These are phyloP conservation scores for Reticulitermes lucifugus DNA, from an alignment of 2,888 invertebrate species.

Conservation along the genomic window DNA sequence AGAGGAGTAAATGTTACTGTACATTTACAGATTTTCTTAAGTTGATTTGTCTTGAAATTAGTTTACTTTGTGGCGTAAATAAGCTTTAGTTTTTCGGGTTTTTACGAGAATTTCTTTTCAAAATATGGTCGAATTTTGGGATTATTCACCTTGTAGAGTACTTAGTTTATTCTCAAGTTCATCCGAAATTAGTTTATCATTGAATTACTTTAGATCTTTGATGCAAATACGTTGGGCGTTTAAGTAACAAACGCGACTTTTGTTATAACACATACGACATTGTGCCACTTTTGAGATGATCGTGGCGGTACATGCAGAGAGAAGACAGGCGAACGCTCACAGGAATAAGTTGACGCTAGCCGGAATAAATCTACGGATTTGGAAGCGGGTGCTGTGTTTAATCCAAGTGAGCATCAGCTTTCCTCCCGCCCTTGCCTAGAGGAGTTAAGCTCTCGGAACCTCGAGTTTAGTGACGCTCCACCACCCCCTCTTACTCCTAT, in stretches of 20 bases:
- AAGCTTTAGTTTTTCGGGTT: too few relatives aligned
- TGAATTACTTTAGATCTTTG: too few relatives aligned
- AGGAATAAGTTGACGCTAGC: constrained; percentile 30
- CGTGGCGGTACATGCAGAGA: constrained; percentile 3
- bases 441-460: constrained; percentile 20
- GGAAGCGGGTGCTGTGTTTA: constrained; percentile 19
- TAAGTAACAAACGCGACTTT: not conserved
- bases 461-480: constrained; percentile 17
- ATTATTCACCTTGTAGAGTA: too few relatives aligned
- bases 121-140: too few relatives aligned
- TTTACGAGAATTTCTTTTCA: too few relatives aligned
- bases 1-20: too few relatives aligned
- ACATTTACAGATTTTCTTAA: too few relatives aligned
- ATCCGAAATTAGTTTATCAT: too few relatives aligned
- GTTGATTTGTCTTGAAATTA: too few relatives aligned
- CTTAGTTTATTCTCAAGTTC: too few relatives aligned
- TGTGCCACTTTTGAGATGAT: constrained; percentile 2
- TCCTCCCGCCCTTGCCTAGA: not conserved
- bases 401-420: constrained; percentile 31
- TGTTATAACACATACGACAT: not conserved
- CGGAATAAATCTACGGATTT: constrained; percentile 32
- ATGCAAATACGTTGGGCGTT: too few relatives aligned
- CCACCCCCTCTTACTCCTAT: not conserved
- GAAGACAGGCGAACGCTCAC: not conserved
- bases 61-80: too few relatives aligned